phyloP scores from a whole-genome alignment of 2,113 vertebrate species.

The Girardinichthys multiradiatus region DNA sequence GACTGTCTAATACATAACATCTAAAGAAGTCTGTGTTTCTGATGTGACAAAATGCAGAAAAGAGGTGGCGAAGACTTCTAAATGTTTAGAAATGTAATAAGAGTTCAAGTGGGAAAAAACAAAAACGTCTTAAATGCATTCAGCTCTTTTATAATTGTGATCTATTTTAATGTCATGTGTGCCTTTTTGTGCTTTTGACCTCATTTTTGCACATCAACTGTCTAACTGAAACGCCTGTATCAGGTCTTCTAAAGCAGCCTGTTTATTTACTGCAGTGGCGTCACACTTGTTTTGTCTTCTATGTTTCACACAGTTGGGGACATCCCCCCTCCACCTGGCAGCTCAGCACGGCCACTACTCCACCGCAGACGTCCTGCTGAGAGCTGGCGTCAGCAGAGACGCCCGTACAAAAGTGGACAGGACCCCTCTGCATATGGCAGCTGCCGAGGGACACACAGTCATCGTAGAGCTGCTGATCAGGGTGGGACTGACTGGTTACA shows the following conservation, averaged over 20 bases:
- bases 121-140: too few species aligned
- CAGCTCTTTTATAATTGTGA: too few species aligned
- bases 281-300: neutral
- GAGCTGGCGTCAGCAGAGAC: constrained; percentile 91
- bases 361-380: constrained; percentile 90
- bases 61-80: neutral
- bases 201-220: too few species aligned
- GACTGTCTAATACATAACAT: too few species aligned
- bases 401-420: constrained; percentile 95
- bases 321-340: constrained; percentile 90
- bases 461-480: constrained; percentile 91
- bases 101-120: too few species aligned
- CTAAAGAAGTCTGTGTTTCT: too few species aligned
- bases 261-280: neutral
- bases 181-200: too few species aligned
- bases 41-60: neutral
- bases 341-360: constrained; percentile 92
- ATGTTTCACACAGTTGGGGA: constrained; percentile 83
- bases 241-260: neutral
- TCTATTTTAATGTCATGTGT: too few species aligned
- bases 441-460: constrained; percentile 85
- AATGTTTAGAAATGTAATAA: too few species aligned
- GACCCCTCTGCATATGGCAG: constrained; percentile 93
- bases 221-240: too few species aligned
- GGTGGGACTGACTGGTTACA: constrained; percentile 47